A percentile compares a stretch with the other conserved stretches of the same genome.
Conservation (phyloP, 2,888 invertebrate genomes). For the Serripes groenlandicus region DNA sequence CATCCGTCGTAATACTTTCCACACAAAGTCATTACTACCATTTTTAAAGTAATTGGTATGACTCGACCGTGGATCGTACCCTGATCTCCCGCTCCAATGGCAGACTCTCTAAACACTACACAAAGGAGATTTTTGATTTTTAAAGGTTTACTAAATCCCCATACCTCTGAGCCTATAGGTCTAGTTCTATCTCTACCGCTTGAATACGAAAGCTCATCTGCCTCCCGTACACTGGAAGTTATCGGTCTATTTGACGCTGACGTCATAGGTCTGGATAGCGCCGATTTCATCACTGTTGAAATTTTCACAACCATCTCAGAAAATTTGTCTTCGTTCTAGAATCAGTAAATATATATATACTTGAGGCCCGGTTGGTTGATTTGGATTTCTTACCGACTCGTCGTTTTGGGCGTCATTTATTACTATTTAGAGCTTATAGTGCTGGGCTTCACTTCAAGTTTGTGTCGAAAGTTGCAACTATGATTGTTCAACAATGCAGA, state of each 20-base stretch:
- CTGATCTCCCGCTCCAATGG: not conserved
- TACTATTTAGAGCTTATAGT: too few relatives aligned
- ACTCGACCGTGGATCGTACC: too few relatives aligned
- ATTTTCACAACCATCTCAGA: conserved; percentile 35
- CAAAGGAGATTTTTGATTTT: too few relatives aligned
- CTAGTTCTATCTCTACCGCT: not conserved
- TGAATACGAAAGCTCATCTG: not conserved
- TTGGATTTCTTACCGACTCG: too few relatives aligned
- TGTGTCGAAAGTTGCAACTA: too few relatives aligned
- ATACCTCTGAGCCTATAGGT: conserved; percentile 6
- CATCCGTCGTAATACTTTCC: too few relatives aligned
- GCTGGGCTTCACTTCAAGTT: too few relatives aligned
- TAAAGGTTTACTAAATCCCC: not conserved
- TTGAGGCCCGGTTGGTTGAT: not conserved
- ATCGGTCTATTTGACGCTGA: not conserved
- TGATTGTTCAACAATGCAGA: too few relatives aligned
- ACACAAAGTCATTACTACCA: too few relatives aligned
- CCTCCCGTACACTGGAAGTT: not conserved
- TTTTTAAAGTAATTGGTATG: too few relatives aligned
- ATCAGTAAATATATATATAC: not conserved
- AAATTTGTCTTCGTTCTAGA: conserved; percentile 44
- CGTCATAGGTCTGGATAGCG: not conserved
- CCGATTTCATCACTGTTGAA: not conserved
- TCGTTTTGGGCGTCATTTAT: too few relatives aligned
- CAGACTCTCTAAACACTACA: too few relatives aligned